Conservation (phyloP, 2,113 vertebrate species). For the Oryctolagus cuniculus region DNA sequence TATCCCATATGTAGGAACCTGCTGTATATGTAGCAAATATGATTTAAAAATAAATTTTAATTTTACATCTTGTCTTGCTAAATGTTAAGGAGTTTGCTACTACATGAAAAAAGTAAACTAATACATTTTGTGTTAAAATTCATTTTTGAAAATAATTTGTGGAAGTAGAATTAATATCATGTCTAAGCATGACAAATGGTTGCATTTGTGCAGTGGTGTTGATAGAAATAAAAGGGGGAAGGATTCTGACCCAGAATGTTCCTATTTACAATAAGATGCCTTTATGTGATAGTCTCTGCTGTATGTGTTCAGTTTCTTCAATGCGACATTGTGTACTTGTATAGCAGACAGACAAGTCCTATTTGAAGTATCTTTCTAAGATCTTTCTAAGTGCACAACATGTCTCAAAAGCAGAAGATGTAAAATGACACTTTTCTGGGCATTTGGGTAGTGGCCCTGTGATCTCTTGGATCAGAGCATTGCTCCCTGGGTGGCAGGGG, state of each 20-base stretch:
- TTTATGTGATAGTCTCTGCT: neutral
- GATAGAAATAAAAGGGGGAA: neutral
- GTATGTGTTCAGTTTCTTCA: neutral
- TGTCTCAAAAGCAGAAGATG: neutral
- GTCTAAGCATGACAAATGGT: neutral
- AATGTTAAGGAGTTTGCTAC: neutral
- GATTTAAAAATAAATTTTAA: neutral
- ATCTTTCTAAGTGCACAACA: neutral
- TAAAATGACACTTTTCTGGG: neutral
- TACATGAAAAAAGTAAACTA: neutral
- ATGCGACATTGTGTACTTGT: too few relatives aligned
- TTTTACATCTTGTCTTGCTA: neutral
- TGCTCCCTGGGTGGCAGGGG: neutral
- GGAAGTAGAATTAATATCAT: neutral
- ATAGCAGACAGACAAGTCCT: neutral
- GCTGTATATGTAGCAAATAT: neutral
- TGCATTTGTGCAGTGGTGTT: neutral
- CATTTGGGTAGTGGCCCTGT: neutral
- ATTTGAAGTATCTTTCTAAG: neutral
- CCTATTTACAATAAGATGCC: neutral
- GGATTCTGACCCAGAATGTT: neutral
- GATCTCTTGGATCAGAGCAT: neutral
- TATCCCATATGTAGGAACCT: neutral
- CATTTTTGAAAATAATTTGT: constrained; percentile 10
- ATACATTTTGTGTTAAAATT: neutral